Evolutionary conservation across 2,888 invertebrate genomes (phyloP).

Genomic region (Bellardia bayeri): DNA sequence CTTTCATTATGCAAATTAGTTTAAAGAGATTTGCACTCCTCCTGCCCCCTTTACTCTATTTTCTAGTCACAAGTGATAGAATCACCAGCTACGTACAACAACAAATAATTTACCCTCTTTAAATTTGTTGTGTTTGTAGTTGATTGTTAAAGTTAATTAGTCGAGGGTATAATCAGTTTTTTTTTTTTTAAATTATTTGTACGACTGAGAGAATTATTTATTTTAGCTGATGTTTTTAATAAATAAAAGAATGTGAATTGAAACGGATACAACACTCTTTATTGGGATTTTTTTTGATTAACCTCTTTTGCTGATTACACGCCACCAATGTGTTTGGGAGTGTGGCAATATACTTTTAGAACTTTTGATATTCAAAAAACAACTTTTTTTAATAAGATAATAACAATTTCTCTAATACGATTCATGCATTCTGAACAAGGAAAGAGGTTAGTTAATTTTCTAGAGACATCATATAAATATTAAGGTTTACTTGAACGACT

Average conservation of each 20-base stretch:
- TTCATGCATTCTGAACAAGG: too few species aligned
- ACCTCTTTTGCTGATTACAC: not conserved
- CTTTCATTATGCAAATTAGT: constrained; percentile 63
- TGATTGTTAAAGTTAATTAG: constrained; percentile 69
- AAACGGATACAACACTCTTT: constrained; percentile 10
- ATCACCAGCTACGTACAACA: constrained; percentile 11
- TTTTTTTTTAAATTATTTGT: constrained; percentile 18
- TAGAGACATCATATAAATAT: too few species aligned
- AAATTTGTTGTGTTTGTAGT: constrained; percentile 33
- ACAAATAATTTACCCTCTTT: constrained; percentile 54
- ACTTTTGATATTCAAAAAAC: not conserved
- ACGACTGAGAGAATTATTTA: constrained; percentile 11
- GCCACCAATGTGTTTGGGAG: not conserved
- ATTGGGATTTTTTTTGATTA: constrained; percentile 38
- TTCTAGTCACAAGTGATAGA: constrained; percentile 2
- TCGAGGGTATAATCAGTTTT: constrained; percentile 46
- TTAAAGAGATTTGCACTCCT: constrained; percentile 40
- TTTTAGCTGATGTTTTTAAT: constrained; percentile 40
- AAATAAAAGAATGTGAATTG: not conserved
- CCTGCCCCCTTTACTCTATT: constrained; percentile 1
- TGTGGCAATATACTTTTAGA: not conserved
- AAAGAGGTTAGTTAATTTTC: too few species aligned
- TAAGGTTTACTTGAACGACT: too few species aligned
- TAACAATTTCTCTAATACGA: too few species aligned
- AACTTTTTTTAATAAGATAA: too few species aligned